Evolutionary conservation across 2,113 vertebrate species (phyloP).

Genomic region (Colinus virginianus): DNA sequence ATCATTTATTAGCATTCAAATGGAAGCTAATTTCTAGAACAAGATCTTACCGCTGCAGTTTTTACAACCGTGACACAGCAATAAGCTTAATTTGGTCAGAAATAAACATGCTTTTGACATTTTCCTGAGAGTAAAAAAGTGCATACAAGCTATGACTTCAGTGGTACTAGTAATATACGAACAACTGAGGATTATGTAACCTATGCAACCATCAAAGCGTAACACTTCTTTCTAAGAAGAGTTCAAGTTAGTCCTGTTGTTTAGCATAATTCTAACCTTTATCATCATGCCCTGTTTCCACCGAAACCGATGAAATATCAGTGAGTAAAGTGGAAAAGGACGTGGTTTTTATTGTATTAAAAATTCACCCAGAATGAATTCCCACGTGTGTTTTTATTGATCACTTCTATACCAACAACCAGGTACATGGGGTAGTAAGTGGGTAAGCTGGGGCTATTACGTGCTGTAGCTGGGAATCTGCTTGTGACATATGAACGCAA

Average conservation of each 20-base stretch:
- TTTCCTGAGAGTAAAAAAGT: not conserved
- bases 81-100: not conserved
- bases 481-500: not conserved
- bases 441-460: not conserved
- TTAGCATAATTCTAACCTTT: not conserved
- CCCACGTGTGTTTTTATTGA: not conserved
- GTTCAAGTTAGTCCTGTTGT: not conserved
- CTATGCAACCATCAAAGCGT: not conserved
- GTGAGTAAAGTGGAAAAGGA: not conserved
- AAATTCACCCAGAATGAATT: not conserved
- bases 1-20: not conserved
- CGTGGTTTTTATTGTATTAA: constrained; percentile 4
- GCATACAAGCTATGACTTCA: not conserved
- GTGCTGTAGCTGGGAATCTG: not conserved
- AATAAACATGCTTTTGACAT: not conserved
- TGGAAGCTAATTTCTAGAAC: not conserved
- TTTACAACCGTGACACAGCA: not conserved
- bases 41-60: not conserved
- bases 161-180: not conserved
- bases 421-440: not conserved
- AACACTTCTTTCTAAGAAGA: not conserved
- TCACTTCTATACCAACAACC: not conserved
- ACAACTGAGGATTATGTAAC: not conserved
- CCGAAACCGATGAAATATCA: not conserved
- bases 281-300: not conserved